Evolutionary conservation across 2,113 vertebrate species (phyloP), one percentile per base, ranked within the genome.

Genomic region (Scatophagus argus): DNA sequence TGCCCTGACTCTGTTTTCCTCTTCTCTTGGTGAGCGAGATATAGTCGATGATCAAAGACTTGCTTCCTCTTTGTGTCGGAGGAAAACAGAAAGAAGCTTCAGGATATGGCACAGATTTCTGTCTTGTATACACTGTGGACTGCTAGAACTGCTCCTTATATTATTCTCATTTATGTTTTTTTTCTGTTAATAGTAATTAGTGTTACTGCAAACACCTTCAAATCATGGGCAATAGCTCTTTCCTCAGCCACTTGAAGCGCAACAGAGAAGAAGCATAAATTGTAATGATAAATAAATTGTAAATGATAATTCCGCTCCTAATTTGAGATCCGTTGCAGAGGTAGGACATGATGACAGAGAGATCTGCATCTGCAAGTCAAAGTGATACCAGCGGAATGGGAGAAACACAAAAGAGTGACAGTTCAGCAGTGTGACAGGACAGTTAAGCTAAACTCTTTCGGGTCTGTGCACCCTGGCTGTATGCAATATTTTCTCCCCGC

Each of bases 31-130:
- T 69, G 83, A 84, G 74, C 71, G 59, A 84, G 84, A 83, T 69
- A 32, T 69, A 70, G 73, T 23, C 13, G 49, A 70, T 71, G 88
- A 93, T 92, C 91, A 93, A 93, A 94, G 87, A 65, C 55, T 78
- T 78, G 71, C 82, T 77, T 60, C 64, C 64, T 73, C 54, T 66
- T 81, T 52, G 75, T 83, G 87, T 68, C 74, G 77, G 67, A 80
- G 55, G 49, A 52, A 72, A 86, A 74, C 34, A 82, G 74, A 74
- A 74, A 61, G 59, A 47, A 73, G 82, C 81, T 75, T 46, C 44
- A 71, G 77, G 87, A 84, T 69, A 77, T 84, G 82, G 64, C 74
- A 72, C 69, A 54, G 34, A 81, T 78, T 78, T 81, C 81, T 88
- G 77, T 76, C 47, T 52, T 43, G 70, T 29, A 74, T 44, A n/a